These are phyloP conservation scores for Coptodon rendalli DNA, from an alignment of 2,113 vertebrate genomes.

Conservation along the genomic window DNA sequence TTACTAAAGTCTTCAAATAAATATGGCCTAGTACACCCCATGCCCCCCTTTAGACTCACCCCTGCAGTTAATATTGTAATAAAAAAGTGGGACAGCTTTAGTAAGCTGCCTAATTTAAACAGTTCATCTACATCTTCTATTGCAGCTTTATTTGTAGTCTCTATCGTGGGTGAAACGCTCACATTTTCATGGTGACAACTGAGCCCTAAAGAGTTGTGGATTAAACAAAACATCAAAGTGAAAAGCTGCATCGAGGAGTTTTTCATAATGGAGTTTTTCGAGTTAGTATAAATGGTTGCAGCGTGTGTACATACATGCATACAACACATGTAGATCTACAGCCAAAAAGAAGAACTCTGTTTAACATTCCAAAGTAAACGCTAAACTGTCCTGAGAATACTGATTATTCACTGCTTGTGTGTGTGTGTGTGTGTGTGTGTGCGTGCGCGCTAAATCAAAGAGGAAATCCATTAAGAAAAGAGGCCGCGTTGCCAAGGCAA, in stretches of 20 bases:
- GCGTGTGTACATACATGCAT: neutral
- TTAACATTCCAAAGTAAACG: neutral
- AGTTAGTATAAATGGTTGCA: neutral
- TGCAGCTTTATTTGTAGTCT: neutral
- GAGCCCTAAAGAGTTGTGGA: neutral
- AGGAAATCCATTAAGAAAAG: neutral
- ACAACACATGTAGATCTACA: neutral
- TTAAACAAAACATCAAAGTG: neutral
- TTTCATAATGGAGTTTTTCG: neutral
- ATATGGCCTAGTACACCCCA: neutral
- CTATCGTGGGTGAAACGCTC: neutral
- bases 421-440: neutral
- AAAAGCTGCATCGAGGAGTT: neutral
- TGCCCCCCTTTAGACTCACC: neutral
- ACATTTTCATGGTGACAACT: accelerated
- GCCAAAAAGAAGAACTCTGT: neutral
- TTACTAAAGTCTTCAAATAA: neutral
- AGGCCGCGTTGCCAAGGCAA: neutral
- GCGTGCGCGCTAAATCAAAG: accelerated
- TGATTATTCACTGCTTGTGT: neutral
- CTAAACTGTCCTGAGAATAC: neutral
- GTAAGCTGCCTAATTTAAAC: neutral
- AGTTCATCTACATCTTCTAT: neutral
- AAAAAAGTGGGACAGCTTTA: neutral
- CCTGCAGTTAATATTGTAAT: neutral